Conservation (phyloP, 2,113 vertebrate species). For the Puntigrus tetrazona region DNA sequence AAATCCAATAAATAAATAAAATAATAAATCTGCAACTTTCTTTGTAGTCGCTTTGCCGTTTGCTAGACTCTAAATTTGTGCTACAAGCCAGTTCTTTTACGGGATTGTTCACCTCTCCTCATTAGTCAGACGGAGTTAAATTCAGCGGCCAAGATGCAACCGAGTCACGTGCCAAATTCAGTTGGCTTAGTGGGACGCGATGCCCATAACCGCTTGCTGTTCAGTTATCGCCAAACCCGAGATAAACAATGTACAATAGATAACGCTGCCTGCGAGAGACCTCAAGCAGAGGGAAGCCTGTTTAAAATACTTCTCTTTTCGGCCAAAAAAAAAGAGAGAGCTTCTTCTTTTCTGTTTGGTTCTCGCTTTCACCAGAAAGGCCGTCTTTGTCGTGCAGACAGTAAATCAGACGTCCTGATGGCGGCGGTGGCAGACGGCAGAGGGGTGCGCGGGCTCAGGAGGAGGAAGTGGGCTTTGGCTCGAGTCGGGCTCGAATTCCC, state of each 20-base stretch:
- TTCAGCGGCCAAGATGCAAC: conserved; percentile 25
- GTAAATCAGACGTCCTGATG: conserved; percentile 21
- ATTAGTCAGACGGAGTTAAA: neutral
- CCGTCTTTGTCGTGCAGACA: conserved; percentile 41
- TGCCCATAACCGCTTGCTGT: neutral
- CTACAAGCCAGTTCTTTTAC: conserved; percentile 51
- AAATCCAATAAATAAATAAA: neutral
- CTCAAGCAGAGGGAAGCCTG: neutral
- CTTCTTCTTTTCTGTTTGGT: conserved; percentile 6
- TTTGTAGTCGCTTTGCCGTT: conserved; percentile 5
- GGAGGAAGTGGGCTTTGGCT: conserved; percentile 44
- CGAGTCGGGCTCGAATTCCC: conserved; percentile 36
- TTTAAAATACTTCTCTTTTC: conserved; percentile 50
- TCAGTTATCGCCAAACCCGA: neutral
- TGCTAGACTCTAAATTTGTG: neutral
- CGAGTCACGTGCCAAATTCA: conserved; percentile 13
- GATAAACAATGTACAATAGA: neutral
- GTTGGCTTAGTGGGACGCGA: neutral
- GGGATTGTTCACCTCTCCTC: conserved; percentile 31
- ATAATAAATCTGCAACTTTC: neutral
- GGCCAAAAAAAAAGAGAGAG: conserved; percentile 29
- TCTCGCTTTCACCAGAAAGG: neutral
- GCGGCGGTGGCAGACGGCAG: conserved; percentile 16
- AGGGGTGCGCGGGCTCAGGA: conserved; percentile 13
- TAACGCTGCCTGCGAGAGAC: neutral